Base-by-base conservation (phyloP, 2,888 invertebrate species). In the Apamea monoglypha region DNA sequence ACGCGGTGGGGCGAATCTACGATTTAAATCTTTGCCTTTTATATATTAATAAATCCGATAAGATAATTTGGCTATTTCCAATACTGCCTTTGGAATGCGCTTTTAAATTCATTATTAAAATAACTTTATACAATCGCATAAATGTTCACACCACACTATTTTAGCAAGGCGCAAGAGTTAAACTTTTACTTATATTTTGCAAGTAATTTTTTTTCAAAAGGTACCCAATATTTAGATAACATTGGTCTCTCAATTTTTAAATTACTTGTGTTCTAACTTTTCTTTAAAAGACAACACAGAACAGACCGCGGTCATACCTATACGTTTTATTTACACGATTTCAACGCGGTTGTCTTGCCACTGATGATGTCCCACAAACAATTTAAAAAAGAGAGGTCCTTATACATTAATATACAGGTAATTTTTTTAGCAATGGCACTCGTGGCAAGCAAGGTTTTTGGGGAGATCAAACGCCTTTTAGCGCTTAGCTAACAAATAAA, bases 61-160 rank as follows among this genome's bases (percentile, higher is more conserved):
- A 36, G 1, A 53, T 44, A 47, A 47, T 76, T 69, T 83, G 1
- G 29, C 36, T 25, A 12, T 21, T 70, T n/a, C 47, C 63, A 83
- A 81, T 59, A 70, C 47, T 56, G 29, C 47, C 56, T 83, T 69
- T 69, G 63, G 61, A 83, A 83, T 83, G 47, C 83, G 61, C 53
- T 56, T 64, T 69, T 50, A 53, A 47, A 63, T 47, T 6, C 1
- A 66, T 59, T 8, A 61, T 14, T 29, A 40, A 53, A 68, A 40
- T 47, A 32, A 53, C 6, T 53, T 59, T 44, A 21, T 8, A 71
- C 29, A 59, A 71, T 56, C 10, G 0, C 71, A 50, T 61, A 25
- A 63, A 59, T 18, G 0, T 63, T 32, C 44, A 78, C 53, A 73
- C 44, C n/a, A 64, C 36, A 53, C 25, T 12, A 47, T 53, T 47